Evolutionary conservation across 2,113 vertebrate genomes (phyloP).

Genomic region (Podarcis muralis): DNA sequence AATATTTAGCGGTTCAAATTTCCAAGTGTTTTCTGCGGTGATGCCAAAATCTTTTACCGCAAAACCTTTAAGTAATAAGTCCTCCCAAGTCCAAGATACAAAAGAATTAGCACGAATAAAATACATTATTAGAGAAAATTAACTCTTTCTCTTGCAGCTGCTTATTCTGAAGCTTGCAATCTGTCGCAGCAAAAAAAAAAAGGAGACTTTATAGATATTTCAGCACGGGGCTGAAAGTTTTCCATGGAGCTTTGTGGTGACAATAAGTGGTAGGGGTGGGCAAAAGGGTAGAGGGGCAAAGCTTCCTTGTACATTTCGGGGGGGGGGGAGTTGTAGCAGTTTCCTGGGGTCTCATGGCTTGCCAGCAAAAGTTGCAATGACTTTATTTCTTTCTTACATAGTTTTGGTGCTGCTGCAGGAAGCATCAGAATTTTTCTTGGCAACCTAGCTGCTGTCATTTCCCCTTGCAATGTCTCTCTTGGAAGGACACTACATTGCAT

Average conservation of each 20-base stretch:
- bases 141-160: background rate
- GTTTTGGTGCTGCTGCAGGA: background rate
- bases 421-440: background rate
- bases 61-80: slow-evolving; percentile 69
- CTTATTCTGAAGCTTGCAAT: background rate
- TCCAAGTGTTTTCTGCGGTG: slow-evolving; percentile 69
- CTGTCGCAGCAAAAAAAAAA: background rate
- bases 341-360: background rate
- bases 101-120: background rate
- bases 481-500: background rate
- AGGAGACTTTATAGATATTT: background rate
- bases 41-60: slow-evolving; percentile 71
- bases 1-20: slow-evolving; percentile 64
- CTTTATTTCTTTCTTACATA: background rate
- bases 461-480: no score
- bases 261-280: background rate
- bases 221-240: background rate
- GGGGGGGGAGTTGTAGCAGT: background rate
- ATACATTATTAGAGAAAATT: background rate
- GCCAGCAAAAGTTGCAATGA: background rate
- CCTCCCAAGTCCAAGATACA: slow-evolving; percentile 51
- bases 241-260: background rate
- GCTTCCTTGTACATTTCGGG: background rate
- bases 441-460: no score
- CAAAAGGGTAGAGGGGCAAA: background rate